phyloP scores from a whole-genome alignment of 30 jellyfish, hydroid and myxozoan species.

The Hydra vulgaris region DNA sequence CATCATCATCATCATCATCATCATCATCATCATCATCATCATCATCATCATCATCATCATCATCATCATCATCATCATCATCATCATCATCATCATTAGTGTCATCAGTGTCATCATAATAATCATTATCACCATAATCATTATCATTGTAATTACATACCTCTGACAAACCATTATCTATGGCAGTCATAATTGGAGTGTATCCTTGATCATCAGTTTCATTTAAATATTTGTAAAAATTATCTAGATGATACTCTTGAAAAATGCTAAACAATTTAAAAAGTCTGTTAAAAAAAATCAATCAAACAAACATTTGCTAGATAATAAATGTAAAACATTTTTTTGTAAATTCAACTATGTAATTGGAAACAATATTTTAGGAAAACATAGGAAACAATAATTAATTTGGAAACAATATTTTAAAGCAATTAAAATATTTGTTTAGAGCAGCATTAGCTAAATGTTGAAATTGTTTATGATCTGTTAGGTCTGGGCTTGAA shows the following conservation, averaged over 20 bases:
- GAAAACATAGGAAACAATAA: no score
- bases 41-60: no score
- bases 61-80: no score
- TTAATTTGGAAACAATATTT: no score
- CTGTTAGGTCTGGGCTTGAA: conserved; percentile 28
- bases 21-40: no score
- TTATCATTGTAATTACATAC: background rate
- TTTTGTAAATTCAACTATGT: background rate
- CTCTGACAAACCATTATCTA: conserved; percentile 7
- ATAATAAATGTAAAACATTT: background rate
- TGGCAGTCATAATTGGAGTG: conserved; percentile 10
- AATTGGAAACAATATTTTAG: background rate
- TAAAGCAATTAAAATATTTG: conserved; percentile 36
- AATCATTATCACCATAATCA: background rate
- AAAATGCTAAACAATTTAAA: background rate
- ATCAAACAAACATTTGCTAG: background rate
- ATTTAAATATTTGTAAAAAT: background rate
- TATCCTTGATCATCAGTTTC: background rate
- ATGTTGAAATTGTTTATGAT: conserved; percentile 23
- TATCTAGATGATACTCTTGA: background rate
- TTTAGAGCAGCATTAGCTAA: conserved; percentile 48
- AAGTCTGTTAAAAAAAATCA: background rate
- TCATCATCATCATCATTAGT: no score
- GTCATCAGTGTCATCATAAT: background rate
- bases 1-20: no score